phyloP scores from a whole-genome alignment of 2,797 vertebrate species.

The Taeniopygia guttata region DNA sequence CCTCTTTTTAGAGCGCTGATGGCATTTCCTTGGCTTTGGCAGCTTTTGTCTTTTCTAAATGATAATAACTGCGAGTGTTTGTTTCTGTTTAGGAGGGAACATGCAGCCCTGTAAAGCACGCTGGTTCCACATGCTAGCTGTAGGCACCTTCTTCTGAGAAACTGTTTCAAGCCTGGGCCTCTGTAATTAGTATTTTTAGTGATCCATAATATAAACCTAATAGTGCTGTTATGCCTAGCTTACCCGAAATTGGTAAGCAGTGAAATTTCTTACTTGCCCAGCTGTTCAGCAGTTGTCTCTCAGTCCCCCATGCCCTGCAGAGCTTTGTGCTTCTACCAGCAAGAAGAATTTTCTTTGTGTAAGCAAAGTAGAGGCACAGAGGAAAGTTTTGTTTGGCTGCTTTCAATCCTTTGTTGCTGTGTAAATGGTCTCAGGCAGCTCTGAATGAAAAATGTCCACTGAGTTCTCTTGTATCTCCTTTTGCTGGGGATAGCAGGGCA shows the following conservation, averaged over 20 bases:
- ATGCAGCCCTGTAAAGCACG: neutral
- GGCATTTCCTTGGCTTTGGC: slow-evolving; percentile 15
- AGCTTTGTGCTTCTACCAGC: neutral
- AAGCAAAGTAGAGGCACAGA: neutral
- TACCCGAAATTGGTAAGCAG: neutral
- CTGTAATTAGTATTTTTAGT: slow-evolving; percentile 52
- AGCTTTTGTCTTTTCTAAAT: slow-evolving; percentile 55
- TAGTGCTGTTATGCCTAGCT: slow-evolving; percentile 13
- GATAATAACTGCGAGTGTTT: neutral
- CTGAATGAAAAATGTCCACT: neutral
- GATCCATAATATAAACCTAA: slow-evolving; percentile 41
- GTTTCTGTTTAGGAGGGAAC: neutral
- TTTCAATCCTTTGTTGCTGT: neutral
- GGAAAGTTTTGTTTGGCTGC: neutral
- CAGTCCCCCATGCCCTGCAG: neutral
- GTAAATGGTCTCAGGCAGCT: neutral
- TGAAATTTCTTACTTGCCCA: slow-evolving; percentile 33
- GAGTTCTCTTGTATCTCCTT: neutral
- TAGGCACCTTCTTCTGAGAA: slow-evolving; percentile 11
- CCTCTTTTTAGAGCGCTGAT: slow-evolving; percentile 29
- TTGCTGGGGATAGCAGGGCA: neutral
- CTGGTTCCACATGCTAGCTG: neutral
- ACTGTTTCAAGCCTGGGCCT: slow-evolving; percentile 11
- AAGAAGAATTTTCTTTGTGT: neutral
- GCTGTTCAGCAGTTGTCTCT: slow-evolving; percentile 30